Percentiles rank a stretch among this genome's conserved stretches.
Conservation (phyloP, 1,140 invertebrate genomes). For the Camponotus floridanus region DNA sequence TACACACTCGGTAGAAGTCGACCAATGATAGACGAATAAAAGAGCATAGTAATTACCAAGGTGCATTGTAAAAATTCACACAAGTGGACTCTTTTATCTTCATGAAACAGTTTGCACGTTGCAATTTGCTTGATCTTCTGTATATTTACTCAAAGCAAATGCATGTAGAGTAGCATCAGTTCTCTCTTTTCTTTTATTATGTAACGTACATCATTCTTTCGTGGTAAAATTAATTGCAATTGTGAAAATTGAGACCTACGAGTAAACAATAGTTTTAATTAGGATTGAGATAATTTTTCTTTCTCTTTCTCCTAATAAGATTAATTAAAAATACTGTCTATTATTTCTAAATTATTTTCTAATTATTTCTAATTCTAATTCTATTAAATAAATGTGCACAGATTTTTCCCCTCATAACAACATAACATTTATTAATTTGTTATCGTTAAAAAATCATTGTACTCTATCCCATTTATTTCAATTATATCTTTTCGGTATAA, state of each 20-base stretch:
- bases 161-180: not conserved
- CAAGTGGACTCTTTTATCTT: slow-evolving; percentile 8
- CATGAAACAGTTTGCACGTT: slow-evolving; percentile 5
- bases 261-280: slow-evolving; percentile 20
- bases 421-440: not conserved
- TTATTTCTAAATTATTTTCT: not conserved
- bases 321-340: slow-evolving; percentile 6
- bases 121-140: slow-evolving; percentile 26
- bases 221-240: slow-evolving; percentile 8
- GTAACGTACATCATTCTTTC: slow-evolving; percentile 23
- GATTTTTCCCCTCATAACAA: not conserved
- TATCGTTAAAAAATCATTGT: not conserved
- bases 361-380: not conserved
- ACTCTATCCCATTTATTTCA: not conserved
- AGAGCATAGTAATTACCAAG: slow-evolving; percentile 24
- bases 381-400: not conserved
- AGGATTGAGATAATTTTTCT: slow-evolving; percentile 18
- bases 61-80: slow-evolving; percentile 14
- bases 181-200: not conserved
- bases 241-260: not conserved
- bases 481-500: not conserved
- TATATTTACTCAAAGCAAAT: slow-evolving; percentile 32
- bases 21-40: not conserved
- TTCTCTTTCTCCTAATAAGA: not conserved
- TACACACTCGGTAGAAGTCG: not conserved